Evolutionary conservation across 2,888 invertebrate genomes (phyloP), one percentile per base, ranked within the genome.

Genomic region (Caenorhabditis sinica): DNA sequence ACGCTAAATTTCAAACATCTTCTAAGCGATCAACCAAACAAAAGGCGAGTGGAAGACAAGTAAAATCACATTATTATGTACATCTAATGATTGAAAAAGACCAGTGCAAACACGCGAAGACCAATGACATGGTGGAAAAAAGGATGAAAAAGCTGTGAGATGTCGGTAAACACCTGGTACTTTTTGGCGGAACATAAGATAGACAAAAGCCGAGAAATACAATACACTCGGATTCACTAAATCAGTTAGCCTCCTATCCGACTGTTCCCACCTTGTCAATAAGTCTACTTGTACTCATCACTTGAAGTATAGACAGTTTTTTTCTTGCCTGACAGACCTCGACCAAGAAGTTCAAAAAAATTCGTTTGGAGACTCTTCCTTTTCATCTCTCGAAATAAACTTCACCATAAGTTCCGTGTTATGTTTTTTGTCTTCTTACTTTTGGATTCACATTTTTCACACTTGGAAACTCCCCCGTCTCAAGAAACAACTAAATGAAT

Each of bases 1-100:
- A 80, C 80, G 80, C 72, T 80, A 80, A 72, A 80, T 80, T 80
- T 80, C 80, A 80, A 80, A 80, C 80, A 80, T 72, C 80, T 80
- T 58, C 80, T 80, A 80, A 80, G 80, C 56, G 80, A 80, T 80
- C 80, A 80, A 80, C 72, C 80, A 80, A 80, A 80, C 80, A 80
- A 79, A 79, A 71, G 71, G 56, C 53, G 63, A 53, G 45, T 58
- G 65, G 36, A 56, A 71, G 71, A 79, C 79, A 79, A 79, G 79
- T 72, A 71, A 79, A 79, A 80, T 80, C 80, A 80, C 80, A 80
- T 72, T 80, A 80, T 80, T 80, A 80, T 73, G 66, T 80, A 72
- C 80, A 80, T 80, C 71, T 65, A 66, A 79, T 79, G 79, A 79
- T 79, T 79, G 79, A 72, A 79, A 79, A 77, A 68, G 71, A 79